Evolutionary conservation across 2,797 vertebrate genomes (phyloP).

Genomic region (Cuculus canorus): DNA sequence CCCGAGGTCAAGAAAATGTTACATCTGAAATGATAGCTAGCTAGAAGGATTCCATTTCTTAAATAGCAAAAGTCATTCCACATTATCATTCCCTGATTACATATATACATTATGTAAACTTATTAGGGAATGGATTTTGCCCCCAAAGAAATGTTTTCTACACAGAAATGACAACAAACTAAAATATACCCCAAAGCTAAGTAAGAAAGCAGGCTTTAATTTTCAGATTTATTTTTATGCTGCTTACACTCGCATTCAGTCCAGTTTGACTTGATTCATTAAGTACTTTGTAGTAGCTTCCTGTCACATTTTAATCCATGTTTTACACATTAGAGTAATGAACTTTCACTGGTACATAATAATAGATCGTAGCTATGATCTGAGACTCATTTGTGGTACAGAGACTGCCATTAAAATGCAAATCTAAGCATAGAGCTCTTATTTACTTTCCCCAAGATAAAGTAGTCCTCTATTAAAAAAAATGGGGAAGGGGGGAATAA

Average conservation of each 20-base stretch:
- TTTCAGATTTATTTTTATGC: constrained; percentile 19
- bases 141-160: background rate
- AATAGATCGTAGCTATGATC: background rate
- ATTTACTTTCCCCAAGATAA: background rate
- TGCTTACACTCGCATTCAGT: constrained; percentile 11
- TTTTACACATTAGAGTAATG: constrained; percentile 43
- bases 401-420: background rate
- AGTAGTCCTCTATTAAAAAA: background rate
- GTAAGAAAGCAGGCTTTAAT: background rate
- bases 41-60: background rate
- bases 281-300: background rate
- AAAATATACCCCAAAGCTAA: constrained; percentile 30
- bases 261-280: constrained; percentile 8
- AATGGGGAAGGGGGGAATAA: background rate
- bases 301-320: background rate
- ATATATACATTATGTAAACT: constrained; percentile 15
- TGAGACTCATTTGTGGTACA: background rate
- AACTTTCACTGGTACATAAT: background rate
- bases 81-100: background rate
- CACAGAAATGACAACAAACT: background rate
- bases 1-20: background rate
- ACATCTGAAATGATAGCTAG: background rate
- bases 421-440: background rate
- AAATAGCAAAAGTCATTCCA: constrained; percentile 4
- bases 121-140: constrained; percentile 21